Percentiles rank a stretch among this genome's conserved stretches.
Conservation (phyloP, 2,113 vertebrate species). For the Irena cyanogastra region DNA sequence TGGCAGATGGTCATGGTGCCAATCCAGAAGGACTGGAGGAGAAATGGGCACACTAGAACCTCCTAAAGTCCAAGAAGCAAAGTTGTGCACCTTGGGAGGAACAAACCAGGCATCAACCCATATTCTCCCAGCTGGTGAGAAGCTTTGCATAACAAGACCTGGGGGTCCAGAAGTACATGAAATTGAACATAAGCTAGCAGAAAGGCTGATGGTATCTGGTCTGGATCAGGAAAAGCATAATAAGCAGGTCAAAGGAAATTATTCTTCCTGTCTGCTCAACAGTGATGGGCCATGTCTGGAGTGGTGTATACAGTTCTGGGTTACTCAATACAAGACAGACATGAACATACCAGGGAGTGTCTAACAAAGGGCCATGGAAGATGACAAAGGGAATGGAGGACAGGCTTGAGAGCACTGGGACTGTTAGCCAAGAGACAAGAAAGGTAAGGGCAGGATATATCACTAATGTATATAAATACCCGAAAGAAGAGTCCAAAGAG, state of each 20-base stretch:
- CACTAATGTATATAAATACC: not conserved
- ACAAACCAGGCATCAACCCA: not conserved
- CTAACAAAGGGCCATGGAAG: not conserved
- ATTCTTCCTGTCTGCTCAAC: not conserved
- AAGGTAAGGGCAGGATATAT: not conserved
- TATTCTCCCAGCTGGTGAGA: not conserved
- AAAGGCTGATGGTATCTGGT: not conserved
- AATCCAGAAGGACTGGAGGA: not conserved
- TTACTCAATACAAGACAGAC: not conserved
- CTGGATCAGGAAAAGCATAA: not conserved
- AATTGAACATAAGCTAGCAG: not conserved
- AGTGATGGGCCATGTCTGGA: not conserved
- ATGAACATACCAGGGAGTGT: not conserved
- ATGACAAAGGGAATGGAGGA: not conserved
- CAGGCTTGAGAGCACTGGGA: not conserved
- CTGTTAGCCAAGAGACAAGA: not conserved
- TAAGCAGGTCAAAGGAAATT: not conserved
- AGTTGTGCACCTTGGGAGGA: not conserved
- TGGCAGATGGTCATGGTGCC: fast-evolving
- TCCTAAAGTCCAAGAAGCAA: not conserved
- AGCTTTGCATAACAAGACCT: not conserved
- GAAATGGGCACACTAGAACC: not conserved
- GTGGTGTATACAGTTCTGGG: not conserved
- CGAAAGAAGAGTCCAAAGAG: not conserved
- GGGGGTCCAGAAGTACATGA: not conserved